Evolutionary conservation across 2,888 invertebrate genomes (phyloP).

Genomic region (Baccha elongata): DNA sequence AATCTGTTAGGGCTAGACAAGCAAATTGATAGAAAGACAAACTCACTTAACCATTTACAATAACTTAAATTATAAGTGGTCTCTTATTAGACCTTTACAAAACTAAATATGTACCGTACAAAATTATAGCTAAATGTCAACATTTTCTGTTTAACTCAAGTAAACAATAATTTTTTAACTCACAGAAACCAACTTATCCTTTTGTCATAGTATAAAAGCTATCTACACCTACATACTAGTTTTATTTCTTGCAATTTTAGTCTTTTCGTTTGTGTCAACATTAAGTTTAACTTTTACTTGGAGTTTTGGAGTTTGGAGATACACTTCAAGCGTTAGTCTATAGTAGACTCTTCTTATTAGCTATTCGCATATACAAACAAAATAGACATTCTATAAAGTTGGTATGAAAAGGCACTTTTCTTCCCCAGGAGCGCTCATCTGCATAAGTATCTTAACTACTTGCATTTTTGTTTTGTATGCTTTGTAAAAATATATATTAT

Average conservation of each 20-base stretch:
- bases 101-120: too few relatives aligned
- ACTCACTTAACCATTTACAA: too few relatives aligned
- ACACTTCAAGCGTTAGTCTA: slow-evolving; percentile 11
- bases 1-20: too few relatives aligned
- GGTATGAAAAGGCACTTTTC: slow-evolving; percentile 21
- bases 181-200: not conserved
- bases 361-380: slow-evolving; percentile 39
- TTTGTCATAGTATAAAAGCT: not conserved
- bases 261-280: slow-evolving; percentile 11
- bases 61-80: too few relatives aligned
- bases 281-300: slow-evolving; percentile 18
- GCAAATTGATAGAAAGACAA: too few relatives aligned
- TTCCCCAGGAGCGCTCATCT: slow-evolving; percentile 39
- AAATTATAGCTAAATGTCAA: too few relatives aligned
- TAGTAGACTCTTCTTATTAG: slow-evolving; percentile 12
- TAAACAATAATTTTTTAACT: not conserved
- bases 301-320: slow-evolving; percentile 12
- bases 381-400: slow-evolving; percentile 15
- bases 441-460: slow-evolving; percentile 47
- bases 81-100: too few relatives aligned
- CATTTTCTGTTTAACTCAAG: not conserved
- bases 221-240: too few relatives aligned
- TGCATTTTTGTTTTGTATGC: slow-evolving; percentile 39
- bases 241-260: not conserved
- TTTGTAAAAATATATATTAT: slow-evolving; percentile 34